These are phyloP conservation scores for Oncorhynchus clarkii DNA, from an alignment of 2,113 vertebrate genomes.

Conservation along the genomic window DNA sequence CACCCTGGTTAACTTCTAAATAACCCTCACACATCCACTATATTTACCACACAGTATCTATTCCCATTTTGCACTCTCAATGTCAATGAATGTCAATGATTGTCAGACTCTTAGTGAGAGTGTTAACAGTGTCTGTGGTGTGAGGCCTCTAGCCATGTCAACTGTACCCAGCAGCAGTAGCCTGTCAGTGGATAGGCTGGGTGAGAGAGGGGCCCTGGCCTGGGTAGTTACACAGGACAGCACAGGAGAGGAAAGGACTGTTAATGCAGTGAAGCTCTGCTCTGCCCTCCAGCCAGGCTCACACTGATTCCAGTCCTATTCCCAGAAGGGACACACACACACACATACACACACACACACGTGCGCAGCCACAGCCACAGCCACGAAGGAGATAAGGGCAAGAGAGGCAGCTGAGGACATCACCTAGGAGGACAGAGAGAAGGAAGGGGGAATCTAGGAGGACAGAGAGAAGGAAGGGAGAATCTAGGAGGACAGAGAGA, in stretches of 20 bases:
- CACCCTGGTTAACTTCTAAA: too few relatives aligned
- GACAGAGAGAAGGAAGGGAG: too few relatives aligned
- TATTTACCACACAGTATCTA: too few relatives aligned
- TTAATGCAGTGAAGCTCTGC: not conserved
- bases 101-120: not conserved
- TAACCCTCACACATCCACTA: too few relatives aligned
- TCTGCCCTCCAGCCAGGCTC: slow-evolving; percentile 37
- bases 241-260: not conserved
- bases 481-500: too few relatives aligned
- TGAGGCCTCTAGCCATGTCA: too few relatives aligned
- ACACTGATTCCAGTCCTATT: slow-evolving; percentile 22
- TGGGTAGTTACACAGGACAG: slow-evolving; percentile 39
- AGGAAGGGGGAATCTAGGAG: too few relatives aligned
- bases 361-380: too few relatives aligned
- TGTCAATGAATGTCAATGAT: not conserved
- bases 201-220: too few relatives aligned
- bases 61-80: too few relatives aligned
- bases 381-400: slow-evolving; percentile 7
- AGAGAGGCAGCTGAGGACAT: slow-evolving; percentile 37
- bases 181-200: slow-evolving; percentile 16
- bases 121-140: not conserved
- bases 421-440: too few relatives aligned
- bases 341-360: too few relatives aligned
- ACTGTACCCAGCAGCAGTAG: not conserved
- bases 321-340: slow-evolving; percentile 21